phyloP scores from a whole-genome alignment of 2,888 invertebrate genomes.

The Drosophila nr. perissopoda region DNA sequence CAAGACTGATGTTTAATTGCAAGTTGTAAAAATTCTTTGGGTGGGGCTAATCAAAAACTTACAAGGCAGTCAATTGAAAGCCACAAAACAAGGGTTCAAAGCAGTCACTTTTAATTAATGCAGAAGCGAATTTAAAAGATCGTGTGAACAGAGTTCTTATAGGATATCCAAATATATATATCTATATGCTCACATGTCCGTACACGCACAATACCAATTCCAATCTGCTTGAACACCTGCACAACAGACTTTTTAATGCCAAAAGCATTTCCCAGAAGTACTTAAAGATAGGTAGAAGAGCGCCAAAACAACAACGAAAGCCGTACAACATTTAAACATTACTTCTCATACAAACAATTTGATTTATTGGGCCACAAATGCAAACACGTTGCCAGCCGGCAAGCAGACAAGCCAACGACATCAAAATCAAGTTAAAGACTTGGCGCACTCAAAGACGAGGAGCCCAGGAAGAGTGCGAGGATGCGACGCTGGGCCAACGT shows the following conservation, averaged over 20 bases:
- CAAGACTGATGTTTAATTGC: slow-evolving; percentile 50
- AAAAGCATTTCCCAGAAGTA: slow-evolving; percentile 51
- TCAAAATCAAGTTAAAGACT: slow-evolving; percentile 68
- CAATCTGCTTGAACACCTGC: slow-evolving; percentile 51
- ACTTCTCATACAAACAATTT: slow-evolving; percentile 54
- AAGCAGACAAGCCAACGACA: slow-evolving; percentile 36
- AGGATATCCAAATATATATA: neutral
- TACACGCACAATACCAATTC: slow-evolving; percentile 9
- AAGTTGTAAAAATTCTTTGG: slow-evolving; percentile 53
- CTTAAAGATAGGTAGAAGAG: slow-evolving; percentile 46
- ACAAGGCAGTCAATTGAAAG: slow-evolving; percentile 36
- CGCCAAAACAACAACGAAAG: slow-evolving; percentile 18
- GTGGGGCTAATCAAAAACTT: slow-evolving; percentile 50
- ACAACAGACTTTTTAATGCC: slow-evolving; percentile 34
- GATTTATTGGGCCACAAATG: slow-evolving; percentile 67
- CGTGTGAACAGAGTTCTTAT: slow-evolving; percentile 4
- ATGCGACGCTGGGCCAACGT: slow-evolving; percentile 5
- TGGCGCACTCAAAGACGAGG: slow-evolving; percentile 49
- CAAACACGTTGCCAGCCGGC: slow-evolving; percentile 54
- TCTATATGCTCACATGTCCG: no score
- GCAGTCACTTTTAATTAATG: slow-evolving; percentile 28
- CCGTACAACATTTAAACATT: slow-evolving; percentile 25
- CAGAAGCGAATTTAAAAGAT: neutral
- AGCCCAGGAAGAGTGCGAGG: neutral
- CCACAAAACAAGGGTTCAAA: slow-evolving; percentile 9